A percentile compares a stretch with the other conserved stretches of the same genome.
phyloP scores from a whole-genome alignment of 2,888 invertebrate genomes.

The Spodoptera picta region DNA sequence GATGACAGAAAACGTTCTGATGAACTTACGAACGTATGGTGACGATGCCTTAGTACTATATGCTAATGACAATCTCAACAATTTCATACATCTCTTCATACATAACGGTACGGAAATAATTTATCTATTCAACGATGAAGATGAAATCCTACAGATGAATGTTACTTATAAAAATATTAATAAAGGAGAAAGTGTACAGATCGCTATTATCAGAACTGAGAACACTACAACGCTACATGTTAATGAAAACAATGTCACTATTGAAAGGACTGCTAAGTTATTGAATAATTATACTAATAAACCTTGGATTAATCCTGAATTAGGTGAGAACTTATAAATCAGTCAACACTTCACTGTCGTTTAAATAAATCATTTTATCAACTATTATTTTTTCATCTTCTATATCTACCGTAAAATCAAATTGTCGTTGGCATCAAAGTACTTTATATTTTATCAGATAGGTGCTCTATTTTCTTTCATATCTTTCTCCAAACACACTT shows the following conservation, averaged over 20 bases:
- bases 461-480: no score
- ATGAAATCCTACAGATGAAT: slow-evolving; percentile 93
- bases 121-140: slow-evolving; percentile 94
- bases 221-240: slow-evolving; percentile 94
- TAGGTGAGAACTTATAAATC: slow-evolving; percentile 83
- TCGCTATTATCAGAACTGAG: slow-evolving; percentile 93
- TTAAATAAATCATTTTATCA: no score
- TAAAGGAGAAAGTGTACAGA: slow-evolving; percentile 95
- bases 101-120: slow-evolving; percentile 94
- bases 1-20: slow-evolving; percentile 93
- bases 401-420: no score
- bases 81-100: slow-evolving; percentile 96
- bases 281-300: slow-evolving; percentile 94
- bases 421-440: no score
- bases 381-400: no score
- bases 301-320: slow-evolving; percentile 95
- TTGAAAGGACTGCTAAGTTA: slow-evolving; percentile 91
- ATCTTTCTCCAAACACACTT: no score
- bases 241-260: slow-evolving; percentile 92
- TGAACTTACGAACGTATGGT: slow-evolving; percentile 96
- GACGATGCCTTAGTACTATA: slow-evolving; percentile 94
- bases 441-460: no score
- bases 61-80: slow-evolving; percentile 97
- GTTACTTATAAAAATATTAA: slow-evolving; percentile 93
- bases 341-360: no score